Evolutionary conservation across 2,113 vertebrate species (phyloP).

Genomic region (Calidris pygmaea): DNA sequence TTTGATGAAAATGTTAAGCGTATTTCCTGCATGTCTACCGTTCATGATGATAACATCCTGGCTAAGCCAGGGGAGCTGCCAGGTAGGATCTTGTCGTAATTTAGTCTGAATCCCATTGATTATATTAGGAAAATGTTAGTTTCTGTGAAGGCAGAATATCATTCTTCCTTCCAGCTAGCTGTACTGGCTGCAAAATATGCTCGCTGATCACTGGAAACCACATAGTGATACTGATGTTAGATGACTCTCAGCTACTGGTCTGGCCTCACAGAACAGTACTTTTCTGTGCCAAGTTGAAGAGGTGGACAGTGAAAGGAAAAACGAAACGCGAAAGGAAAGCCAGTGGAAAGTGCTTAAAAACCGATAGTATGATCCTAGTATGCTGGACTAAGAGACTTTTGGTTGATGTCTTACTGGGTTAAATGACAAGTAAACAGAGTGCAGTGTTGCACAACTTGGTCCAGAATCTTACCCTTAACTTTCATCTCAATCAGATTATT

Average conservation of each 20-base stretch:
- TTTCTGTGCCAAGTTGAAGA: not conserved
- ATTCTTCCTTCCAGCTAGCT: not conserved
- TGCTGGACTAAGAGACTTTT: not conserved
- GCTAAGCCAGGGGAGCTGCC: constrained; percentile 88
- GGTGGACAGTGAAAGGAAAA: not conserved
- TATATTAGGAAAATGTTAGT: not conserved
- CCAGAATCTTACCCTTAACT: not conserved
- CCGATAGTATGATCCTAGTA: not conserved
- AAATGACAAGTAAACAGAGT: not conserved
- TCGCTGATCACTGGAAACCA: not conserved
- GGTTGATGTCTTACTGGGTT: not conserved
- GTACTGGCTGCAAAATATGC: not conserved
- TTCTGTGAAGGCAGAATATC: not conserved
- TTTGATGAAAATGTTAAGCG: constrained; percentile 88
- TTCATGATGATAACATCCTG: constrained; percentile 69
- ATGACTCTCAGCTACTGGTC: not conserved
- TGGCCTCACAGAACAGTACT: not conserved
- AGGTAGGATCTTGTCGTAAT: constrained; percentile 72
- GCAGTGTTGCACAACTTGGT: not conserved
- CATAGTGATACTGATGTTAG: not conserved
- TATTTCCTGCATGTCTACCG: constrained; percentile 76
- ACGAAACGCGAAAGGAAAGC: not conserved
- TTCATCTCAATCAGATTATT: not conserved
- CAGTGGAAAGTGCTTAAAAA: not conserved
- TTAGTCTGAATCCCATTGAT: not conserved